phyloP scores from a whole-genome alignment of 2,113 vertebrate species.

The Phalacrocorax brasilianus region DNA sequence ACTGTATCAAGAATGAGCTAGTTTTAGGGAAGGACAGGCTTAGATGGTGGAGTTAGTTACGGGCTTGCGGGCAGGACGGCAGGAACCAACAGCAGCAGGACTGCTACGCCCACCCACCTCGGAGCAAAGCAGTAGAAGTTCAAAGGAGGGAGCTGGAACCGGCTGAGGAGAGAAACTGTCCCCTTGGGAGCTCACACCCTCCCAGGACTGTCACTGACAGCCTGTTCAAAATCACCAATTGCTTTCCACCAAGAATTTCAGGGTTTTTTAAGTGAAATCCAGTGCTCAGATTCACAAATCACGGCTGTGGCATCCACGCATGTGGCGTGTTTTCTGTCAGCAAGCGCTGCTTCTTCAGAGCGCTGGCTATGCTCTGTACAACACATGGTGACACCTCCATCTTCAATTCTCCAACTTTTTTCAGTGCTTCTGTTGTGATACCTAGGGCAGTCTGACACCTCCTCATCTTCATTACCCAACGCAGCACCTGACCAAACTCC shows the following conservation, averaged over 20 bases:
- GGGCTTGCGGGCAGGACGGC: background rate
- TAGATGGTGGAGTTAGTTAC: background rate
- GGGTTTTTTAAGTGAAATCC: background rate
- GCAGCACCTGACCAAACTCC: background rate
- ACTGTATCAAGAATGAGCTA: background rate
- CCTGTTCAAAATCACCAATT: background rate
- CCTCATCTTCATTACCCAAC: background rate
- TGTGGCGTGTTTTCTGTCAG: background rate
- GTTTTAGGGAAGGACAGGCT: background rate
- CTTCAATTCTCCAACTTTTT: background rate
- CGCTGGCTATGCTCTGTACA: background rate
- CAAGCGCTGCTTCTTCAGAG: background rate
- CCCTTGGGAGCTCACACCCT: background rate
- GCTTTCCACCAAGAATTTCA: background rate
- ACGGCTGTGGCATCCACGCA: accelerated
- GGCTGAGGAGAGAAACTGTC: background rate
- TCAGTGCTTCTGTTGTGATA: background rate
- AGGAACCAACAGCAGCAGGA: background rate
- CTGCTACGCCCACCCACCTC: background rate
- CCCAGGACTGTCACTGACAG: background rate
- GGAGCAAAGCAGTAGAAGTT: background rate
- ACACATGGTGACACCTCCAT: accelerated
- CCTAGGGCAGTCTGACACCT: background rate
- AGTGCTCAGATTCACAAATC: background rate
- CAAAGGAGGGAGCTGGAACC: background rate